Base-by-base conservation (phyloP, 2,888 invertebrate genomes). In the Hypomecis atomaria region DNA sequence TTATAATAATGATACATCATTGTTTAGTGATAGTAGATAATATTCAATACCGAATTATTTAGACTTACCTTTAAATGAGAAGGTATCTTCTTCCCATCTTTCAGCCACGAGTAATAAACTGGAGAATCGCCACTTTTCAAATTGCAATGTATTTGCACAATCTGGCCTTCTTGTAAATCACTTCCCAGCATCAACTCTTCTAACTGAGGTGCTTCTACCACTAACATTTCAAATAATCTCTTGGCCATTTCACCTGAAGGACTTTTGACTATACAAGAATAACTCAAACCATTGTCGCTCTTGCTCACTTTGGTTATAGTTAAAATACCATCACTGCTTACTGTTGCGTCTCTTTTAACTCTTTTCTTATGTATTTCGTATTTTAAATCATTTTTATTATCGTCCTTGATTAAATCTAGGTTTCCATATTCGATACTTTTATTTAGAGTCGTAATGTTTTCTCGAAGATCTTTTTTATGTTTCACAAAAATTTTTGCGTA, bases 91-190 rank as follows among this genome's bases (percentile, higher is more conserved):
- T 93, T 93, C 52, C 94, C 94, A 82, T 95, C 95, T 77, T 95
- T 95, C 77, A 94, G 89, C 95, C 95, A 95, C 7, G 94, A 94
- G 75, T 95, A 95, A 85, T 95, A 95, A 55, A 95, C 95, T 4
- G 95, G 95, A 69, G 95, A 94, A 82, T 95, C 95, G 10, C 95
- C 95, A 61, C 95, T 94, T 73, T 96, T 96, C 61, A 97, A 94
- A 74, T 95, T 96, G 83, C 97, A 97, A 65, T 97, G 96, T 71
- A 97, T 96, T 85, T 97, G 96, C 62, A 97, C 96, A 73, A 97
- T 94, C 82, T 97, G 96, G 52, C 97, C 96, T 91, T 98, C 96
- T 87, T 96, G 96, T 13, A 97, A 92, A 83, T 96, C 96, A 65
- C 95, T 93, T 0, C 97, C 96, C 78, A 98, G 95, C 54, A 94